A percentile compares a stretch with the other conserved stretches of the same genome.
Evolutionary conservation across 2,888 invertebrate species (phyloP).

Genomic region (Elmis aenea): DNA sequence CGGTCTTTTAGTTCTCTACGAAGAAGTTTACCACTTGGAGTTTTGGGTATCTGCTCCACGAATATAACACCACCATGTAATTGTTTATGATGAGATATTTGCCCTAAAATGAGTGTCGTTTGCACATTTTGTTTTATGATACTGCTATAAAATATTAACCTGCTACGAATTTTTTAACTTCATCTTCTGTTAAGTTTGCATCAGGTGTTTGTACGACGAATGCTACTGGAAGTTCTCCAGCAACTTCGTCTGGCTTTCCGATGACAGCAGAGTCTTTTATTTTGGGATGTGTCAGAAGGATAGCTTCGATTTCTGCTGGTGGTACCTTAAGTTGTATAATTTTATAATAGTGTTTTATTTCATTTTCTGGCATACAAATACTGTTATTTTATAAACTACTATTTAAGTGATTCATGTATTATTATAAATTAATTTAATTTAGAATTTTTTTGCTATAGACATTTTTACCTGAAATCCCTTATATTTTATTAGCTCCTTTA

Average conservation of each 20-base stretch:
- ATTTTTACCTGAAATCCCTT: constrained; percentile 69
- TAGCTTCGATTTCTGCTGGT: constrained; percentile 80
- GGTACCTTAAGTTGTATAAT: constrained; percentile 53
- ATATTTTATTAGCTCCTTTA: constrained; percentile 87
- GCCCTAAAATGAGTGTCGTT: constrained; percentile 25
- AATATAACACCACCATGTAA: constrained; percentile 61
- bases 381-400: too few relatives aligned
- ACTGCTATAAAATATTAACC: constrained; percentile 20
- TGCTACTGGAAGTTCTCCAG: constrained; percentile 74
- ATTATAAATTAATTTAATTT: too few relatives aligned
- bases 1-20: constrained; percentile 39
- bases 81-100: constrained; percentile 68
- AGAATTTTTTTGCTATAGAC: background rate
- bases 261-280: constrained; percentile 78
- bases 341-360: too few relatives aligned
- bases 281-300: constrained; percentile 65
- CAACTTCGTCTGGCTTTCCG: constrained; percentile 66
- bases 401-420: too few relatives aligned
- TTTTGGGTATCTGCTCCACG: constrained; percentile 49
- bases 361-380: too few relatives aligned
- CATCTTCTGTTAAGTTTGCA: constrained; percentile 46
- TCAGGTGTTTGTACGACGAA: constrained; percentile 64
- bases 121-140: constrained; percentile 37
- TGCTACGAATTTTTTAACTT: constrained; percentile 47
- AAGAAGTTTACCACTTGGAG: constrained; percentile 50